Conservation (phyloP, 2,888 invertebrate genomes). For the Celastrina argiolus region DNA sequence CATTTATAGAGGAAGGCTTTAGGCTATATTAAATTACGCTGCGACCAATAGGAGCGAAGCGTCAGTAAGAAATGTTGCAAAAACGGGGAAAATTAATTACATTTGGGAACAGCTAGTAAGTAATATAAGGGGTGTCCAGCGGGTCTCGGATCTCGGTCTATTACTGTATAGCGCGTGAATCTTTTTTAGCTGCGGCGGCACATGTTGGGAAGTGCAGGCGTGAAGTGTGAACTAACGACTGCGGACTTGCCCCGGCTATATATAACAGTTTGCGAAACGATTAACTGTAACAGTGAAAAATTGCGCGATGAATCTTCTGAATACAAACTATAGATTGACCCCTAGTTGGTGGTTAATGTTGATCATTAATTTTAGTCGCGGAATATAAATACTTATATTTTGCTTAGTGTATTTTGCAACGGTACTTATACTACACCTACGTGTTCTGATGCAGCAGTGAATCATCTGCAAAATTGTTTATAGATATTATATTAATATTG, state of each 20-base stretch:
- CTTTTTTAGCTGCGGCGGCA: slow-evolving; percentile 38
- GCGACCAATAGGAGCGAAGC: too few species aligned
- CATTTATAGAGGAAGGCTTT: too few species aligned
- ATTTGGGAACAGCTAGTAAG: too few species aligned
- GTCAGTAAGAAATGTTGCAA: too few species aligned
- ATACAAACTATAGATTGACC: slow-evolving; percentile 41
- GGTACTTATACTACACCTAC: too few species aligned
- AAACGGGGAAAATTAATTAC: too few species aligned
- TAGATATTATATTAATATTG: too few species aligned
- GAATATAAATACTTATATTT: slow-evolving; percentile 3
- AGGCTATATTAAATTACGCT: too few species aligned
- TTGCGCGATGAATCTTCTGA: slow-evolving; percentile 52
- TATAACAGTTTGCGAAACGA: slow-evolving; percentile 51
- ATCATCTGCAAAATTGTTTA: too few species aligned
- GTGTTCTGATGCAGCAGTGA: too few species aligned
- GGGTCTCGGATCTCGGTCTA: too few species aligned
- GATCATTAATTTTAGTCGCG: neutral
- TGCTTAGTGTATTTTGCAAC: neutral
- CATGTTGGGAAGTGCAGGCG: slow-evolving; percentile 37
- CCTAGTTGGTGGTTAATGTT: slow-evolving; percentile 11
- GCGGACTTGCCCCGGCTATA: slow-evolving; percentile 31
- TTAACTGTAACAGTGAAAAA: slow-evolving; percentile 59
- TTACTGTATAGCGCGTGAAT: slow-evolving; percentile 21
- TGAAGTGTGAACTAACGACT: slow-evolving; percentile 47
- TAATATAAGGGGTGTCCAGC: too few species aligned